phyloP scores from a whole-genome alignment of 2,888 invertebrate genomes.

The Tridacna crocea region DNA sequence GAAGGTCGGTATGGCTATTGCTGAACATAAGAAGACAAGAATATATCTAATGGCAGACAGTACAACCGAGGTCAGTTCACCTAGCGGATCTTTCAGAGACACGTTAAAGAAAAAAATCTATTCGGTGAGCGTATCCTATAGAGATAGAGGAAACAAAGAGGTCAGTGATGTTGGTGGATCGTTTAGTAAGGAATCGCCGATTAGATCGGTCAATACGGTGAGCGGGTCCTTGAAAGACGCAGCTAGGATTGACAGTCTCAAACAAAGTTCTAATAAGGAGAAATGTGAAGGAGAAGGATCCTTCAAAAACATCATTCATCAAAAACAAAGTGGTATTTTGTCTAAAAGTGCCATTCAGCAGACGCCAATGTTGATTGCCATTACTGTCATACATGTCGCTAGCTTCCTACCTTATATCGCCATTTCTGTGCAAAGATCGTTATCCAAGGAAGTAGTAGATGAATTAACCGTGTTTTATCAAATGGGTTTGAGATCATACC shows the following conservation, averaged over 20 bases:
- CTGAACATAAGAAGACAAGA: background rate
- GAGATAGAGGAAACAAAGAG: background rate
- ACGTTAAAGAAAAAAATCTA: too few species aligned
- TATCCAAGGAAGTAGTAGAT: background rate
- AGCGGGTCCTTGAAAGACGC: too few species aligned
- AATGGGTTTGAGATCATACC: conserved; percentile 14
- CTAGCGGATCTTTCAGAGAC: too few species aligned
- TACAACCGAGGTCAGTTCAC: too few species aligned
- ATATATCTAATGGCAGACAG: background rate
- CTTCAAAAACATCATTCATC: too few species aligned
- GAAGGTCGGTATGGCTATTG: conserved; percentile 1
- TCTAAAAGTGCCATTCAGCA: background rate
- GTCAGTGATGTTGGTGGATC: background rate
- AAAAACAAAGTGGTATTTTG: background rate
- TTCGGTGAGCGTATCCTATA: too few species aligned
- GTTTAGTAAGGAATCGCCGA: too few species aligned
- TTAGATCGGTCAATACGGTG: too few species aligned
- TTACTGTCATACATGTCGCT: background rate
- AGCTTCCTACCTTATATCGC: conserved; percentile 12
- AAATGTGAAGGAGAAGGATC: too few species aligned
- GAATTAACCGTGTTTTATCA: background rate
- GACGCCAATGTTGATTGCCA: conserved; percentile 3
- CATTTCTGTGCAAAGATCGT: background rate
- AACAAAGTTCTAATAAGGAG: too few species aligned
- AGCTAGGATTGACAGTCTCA: too few species aligned